Conservation (phyloP, 2,888 invertebrate species). For the Tinea pellionella region DNA sequence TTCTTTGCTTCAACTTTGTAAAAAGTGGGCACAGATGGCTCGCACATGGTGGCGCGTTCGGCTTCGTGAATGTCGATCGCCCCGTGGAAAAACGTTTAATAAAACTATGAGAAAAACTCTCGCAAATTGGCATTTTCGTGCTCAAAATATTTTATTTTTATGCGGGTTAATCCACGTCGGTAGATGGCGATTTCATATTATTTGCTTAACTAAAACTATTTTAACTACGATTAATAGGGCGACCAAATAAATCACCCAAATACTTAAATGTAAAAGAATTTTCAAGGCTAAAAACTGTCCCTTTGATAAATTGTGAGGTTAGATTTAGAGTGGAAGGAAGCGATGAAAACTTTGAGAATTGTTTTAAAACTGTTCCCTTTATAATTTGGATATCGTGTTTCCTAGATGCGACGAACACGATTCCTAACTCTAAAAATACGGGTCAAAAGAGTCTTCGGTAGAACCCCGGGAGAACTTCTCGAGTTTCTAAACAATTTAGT, state of each 20-base stretch:
- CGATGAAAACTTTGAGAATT: conserved; percentile 42
- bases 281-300: neutral
- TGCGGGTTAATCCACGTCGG: neutral
- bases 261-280: too few relatives aligned
- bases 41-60: conserved; percentile 41
- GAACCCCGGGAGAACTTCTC: too few relatives aligned
- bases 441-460: conserved; percentile 39
- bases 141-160: neutral
- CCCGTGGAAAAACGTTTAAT: conserved; percentile 42
- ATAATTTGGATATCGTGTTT: conserved; percentile 48
- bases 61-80: conserved; percentile 12
- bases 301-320: conserved; percentile 31
- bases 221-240: too few relatives aligned
- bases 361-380: conserved; percentile 43
- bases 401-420: conserved; percentile 26
- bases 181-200: too few relatives aligned
- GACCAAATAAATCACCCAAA: too few relatives aligned
- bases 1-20: conserved; percentile 37
- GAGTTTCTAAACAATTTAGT: neutral
- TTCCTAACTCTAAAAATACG: conserved; percentile 39
- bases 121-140: conserved; percentile 9
- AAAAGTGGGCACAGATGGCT: conserved; percentile 59
- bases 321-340: conserved; percentile 27
- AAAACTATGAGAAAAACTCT: conserved; percentile 26
- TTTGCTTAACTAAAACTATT: neutral